phyloP scores from a whole-genome alignment of 2,113 vertebrate species.

The Philantomba maxwellii region DNA sequence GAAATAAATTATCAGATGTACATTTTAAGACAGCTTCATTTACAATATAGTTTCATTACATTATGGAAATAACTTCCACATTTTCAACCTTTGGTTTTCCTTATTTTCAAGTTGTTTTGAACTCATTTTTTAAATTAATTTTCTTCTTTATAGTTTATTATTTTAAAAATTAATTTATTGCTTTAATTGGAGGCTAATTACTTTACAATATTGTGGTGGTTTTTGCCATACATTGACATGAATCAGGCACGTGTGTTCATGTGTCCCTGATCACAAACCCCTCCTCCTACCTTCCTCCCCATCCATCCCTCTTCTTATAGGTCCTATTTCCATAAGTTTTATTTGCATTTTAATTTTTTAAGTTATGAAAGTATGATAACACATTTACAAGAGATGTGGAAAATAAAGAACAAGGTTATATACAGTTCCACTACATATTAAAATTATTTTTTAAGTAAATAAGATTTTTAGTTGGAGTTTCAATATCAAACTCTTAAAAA shows the following conservation, averaged over 20 bases:
- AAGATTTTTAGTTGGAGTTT: not conserved
- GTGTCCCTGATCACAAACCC: not conserved
- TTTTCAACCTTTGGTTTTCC: not conserved
- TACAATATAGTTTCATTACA: not conserved
- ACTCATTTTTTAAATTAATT: not conserved
- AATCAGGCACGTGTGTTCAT: accelerated
- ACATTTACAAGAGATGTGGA: not conserved
- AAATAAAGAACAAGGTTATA: not conserved
- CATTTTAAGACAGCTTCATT: not conserved
- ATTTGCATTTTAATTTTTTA: not conserved
- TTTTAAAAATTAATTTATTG: not conserved
- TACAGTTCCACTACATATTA: not conserved
- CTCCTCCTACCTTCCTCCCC: not conserved
- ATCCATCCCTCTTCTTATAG: not conserved
- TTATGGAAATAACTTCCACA: not conserved
- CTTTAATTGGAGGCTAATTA: not conserved
- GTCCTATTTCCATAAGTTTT: not conserved
- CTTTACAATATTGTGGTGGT: accelerated
- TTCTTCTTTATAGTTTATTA: not conserved
- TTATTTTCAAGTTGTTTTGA: not conserved
- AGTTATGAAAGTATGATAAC: not conserved
- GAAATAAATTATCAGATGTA: not conserved
- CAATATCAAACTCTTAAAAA: not conserved
- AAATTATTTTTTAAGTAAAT: not conserved
- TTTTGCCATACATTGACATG: not conserved